Percentiles rank a stretch among this genome's conserved stretches.
These are phyloP conservation scores for Onchidella celtica DNA, from an alignment of 2,888 invertebrate species.

Conservation along the genomic window DNA sequence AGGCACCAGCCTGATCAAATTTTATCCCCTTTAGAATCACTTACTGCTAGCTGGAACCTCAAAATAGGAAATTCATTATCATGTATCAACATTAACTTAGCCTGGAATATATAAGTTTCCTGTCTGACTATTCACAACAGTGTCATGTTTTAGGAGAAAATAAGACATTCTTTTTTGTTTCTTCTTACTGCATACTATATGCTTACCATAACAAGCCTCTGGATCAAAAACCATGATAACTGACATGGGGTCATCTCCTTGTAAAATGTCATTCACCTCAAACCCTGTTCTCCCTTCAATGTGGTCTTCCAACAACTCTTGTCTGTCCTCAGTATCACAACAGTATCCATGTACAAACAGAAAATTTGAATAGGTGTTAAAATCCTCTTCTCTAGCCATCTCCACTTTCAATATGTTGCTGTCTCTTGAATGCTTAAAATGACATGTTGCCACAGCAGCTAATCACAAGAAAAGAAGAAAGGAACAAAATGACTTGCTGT, in stretches of 20 bases:
- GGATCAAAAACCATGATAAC: slow-evolving; percentile 27
- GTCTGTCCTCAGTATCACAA: not conserved
- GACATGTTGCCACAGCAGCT: slow-evolving; percentile 12
- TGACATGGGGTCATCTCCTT: slow-evolving; percentile 13
- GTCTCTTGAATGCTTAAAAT: not conserved
- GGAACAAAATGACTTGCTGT: not conserved
- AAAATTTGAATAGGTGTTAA: slow-evolving; percentile 18
- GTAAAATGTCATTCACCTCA: slow-evolving; percentile 11
- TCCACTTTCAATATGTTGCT: slow-evolving; percentile 29
- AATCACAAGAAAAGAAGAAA: not conserved
- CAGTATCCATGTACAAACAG: slow-evolving; percentile 21
- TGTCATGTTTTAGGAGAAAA: too few relatives aligned
- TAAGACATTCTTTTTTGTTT: too few relatives aligned
- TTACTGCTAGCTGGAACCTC: too few relatives aligned
- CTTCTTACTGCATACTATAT: too few relatives aligned
- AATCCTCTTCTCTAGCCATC: slow-evolving; percentile 37
- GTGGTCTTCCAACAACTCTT: not conserved
- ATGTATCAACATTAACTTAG: too few relatives aligned
- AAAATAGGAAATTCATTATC: too few relatives aligned
- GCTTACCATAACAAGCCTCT: slow-evolving; percentile 23
- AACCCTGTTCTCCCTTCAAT: slow-evolving; percentile 8
- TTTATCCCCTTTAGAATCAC: too few relatives aligned
- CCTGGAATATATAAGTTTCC: too few relatives aligned
- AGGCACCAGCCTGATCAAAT: too few relatives aligned
- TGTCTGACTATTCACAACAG: too few relatives aligned